Base-by-base conservation (phyloP, 2,113 vertebrate species). In the Edolisoma coerulescens region DNA sequence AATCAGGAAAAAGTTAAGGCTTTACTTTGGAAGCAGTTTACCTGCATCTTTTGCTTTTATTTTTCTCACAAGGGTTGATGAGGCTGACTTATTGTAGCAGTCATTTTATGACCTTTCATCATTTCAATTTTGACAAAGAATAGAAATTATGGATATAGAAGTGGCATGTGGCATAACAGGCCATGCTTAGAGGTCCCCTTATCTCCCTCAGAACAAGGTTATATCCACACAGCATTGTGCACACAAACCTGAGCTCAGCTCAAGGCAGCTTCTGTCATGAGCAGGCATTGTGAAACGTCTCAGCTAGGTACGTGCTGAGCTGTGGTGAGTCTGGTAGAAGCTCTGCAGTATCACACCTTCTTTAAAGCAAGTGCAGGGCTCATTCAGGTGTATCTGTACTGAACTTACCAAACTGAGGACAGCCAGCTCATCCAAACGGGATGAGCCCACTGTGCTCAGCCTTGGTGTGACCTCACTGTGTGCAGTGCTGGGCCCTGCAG, bases 401-500 rank as follows among this genome's bases (percentile, higher is more conserved):
- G 50, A 87, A 10, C 50, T 80, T 21, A 45, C 20, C 26, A 37
- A 57, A 13, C 15, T 44, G 14, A 6, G n/a, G 3, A 35, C 15
- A 23, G 23, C 18, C 50, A 47, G 45, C 20, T 4, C 1, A 16
- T 39, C 41, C 47, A 74, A 39, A 52, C 24, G 28, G 3, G 33
- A 4, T 32, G 41, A 13, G 11, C 13, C 45, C 0, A 0, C 75
- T 56, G 65, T 8, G 6, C 17, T 56, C n/a, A 16, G 32, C 1
- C 0, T 7, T n/a, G 54, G 4, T 41, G 5, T 0, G 0, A 10
- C 33, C 30, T 74, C 41, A 6, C 27, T 24, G 5, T 13, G 16
- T 16, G 33, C 28, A 26, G 49, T 27, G 15, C 11, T 54, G 53
- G 13, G n/a, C 27, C 30, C 9, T 3, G 7, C 21, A 20, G 7